These are phyloP conservation scores for Myotis findleyi DNA, from an alignment of 2,797 vertebrate genomes.

Conservation along the genomic window DNA sequence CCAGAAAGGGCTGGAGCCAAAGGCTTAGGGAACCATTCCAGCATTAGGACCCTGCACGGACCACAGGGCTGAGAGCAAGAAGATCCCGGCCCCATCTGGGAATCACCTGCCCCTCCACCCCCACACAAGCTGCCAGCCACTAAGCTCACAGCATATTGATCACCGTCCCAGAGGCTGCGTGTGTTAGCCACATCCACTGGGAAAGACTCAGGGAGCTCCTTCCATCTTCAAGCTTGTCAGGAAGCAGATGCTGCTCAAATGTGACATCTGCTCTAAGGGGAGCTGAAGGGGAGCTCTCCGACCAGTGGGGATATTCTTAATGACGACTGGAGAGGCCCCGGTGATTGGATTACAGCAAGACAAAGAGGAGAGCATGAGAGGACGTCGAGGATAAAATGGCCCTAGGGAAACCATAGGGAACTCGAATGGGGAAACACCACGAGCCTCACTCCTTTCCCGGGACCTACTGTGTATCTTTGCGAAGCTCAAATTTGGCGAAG, in stretches of 20 bases:
- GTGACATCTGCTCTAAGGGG: not conserved
- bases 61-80: not conserved
- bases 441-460: not conserved
- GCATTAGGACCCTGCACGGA: not conserved
- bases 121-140: not conserved
- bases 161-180: not conserved
- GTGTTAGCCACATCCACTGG: not conserved
- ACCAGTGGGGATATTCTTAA: not conserved
- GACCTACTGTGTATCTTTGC: not conserved
- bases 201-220: not conserved
- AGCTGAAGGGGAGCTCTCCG: not conserved
- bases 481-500: not conserved
- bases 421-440: not conserved
- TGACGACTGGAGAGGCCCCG: not conserved
- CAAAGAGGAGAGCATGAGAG: not conserved
- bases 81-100: not conserved
- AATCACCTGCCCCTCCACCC: not conserved
- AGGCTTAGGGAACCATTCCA: constrained; percentile 54
- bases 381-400: not conserved
- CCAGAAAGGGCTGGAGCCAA: constrained; percentile 56
- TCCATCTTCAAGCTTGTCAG: constrained; percentile 31
- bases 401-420: not conserved
- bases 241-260: constrained; percentile 56
- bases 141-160: not conserved
- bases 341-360: not conserved